Evolutionary conservation across 2,888 invertebrate species (phyloP).

Genomic region (Lymantria dispar): DNA sequence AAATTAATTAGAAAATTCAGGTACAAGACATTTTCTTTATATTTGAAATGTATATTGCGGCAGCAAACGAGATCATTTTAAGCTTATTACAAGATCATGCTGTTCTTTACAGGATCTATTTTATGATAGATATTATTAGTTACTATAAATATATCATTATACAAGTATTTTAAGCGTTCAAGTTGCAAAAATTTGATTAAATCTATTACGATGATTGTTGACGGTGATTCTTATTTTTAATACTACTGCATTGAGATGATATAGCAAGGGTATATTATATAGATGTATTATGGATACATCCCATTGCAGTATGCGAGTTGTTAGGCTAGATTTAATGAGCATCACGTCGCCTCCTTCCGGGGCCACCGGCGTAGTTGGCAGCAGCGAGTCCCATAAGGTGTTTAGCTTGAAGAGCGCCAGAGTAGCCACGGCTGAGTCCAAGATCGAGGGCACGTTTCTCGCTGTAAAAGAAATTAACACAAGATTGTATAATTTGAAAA

Average conservation of each 20-base stretch:
- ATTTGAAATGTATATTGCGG: too few species aligned
- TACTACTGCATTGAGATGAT: constrained; percentile 26
- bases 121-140: constrained; percentile 3
- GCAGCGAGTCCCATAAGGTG: constrained; percentile 95
- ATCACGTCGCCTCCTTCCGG: constrained; percentile 92
- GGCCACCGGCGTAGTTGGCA: constrained; percentile 94
- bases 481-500: background rate
- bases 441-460: constrained; percentile 94
- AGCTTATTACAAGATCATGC: too few species aligned
- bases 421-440: constrained; percentile 93
- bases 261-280: constrained; percentile 7
- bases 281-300: constrained; percentile 22
- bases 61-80: too few species aligned
- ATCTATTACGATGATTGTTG: constrained; percentile 30
- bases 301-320: constrained; percentile 29
- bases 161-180: constrained; percentile 30
- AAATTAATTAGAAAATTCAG: too few species aligned
- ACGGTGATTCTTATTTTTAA: constrained; percentile 15
- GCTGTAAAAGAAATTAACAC: constrained; percentile 66
- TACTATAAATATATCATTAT: background rate
- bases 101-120: too few species aligned
- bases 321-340: constrained; percentile 48
- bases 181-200: constrained; percentile 20
- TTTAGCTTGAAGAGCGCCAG: constrained; percentile 94
- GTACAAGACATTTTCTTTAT: too few species aligned